A percentile compares a stretch with the other conserved stretches of the same genome.
Conservation (phyloP, 1,140 invertebrate species). For the Macrobrachium nipponense region DNA sequence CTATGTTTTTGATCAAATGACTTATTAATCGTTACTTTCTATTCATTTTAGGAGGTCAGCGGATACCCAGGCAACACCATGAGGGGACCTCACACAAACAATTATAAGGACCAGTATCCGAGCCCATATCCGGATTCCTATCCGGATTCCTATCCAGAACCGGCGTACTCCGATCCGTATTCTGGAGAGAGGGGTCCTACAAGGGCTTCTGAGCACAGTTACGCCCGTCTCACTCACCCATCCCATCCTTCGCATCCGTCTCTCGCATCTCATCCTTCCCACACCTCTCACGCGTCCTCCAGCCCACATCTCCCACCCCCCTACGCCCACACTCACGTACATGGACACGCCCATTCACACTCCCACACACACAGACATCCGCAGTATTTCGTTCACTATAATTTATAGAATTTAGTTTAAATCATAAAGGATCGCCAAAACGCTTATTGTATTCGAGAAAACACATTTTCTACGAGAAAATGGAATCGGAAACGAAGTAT, state of each 20-base stretch:
- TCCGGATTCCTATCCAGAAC: conserved; percentile 36
- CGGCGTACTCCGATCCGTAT: conserved; percentile 38
- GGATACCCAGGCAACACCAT: conserved; percentile 4
- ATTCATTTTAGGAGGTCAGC: conserved; percentile 27
- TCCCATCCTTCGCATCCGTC: conserved; percentile 13
- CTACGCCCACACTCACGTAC: conserved; percentile 33
- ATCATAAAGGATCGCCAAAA: background rate
- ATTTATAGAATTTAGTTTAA: conserved; percentile 30
- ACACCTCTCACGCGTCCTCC: conserved; percentile 40
- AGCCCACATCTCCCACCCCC: conserved; percentile 43
- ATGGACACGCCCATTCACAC: conserved; percentile 31
- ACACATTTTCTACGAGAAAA: too few relatives aligned
- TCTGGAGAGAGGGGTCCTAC: conserved; percentile 18
- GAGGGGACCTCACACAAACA: background rate
- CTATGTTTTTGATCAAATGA: too few relatives aligned
- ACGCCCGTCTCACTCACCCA: conserved; percentile 38
- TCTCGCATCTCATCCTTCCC: conserved; percentile 16
- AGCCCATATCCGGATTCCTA: conserved; percentile 26
- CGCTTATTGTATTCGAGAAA: background rate
- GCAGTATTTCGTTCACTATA: conserved; percentile 50
- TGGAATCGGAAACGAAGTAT: too few relatives aligned
- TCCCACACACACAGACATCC: conserved; percentile 43
- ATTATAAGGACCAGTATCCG: background rate
- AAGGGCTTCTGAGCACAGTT: conserved; percentile 33
- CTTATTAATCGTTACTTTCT: too few relatives aligned